These are phyloP conservation scores for Empis stercorea DNA, from an alignment of 2,888 invertebrate genomes.

Conservation along the genomic window DNA sequence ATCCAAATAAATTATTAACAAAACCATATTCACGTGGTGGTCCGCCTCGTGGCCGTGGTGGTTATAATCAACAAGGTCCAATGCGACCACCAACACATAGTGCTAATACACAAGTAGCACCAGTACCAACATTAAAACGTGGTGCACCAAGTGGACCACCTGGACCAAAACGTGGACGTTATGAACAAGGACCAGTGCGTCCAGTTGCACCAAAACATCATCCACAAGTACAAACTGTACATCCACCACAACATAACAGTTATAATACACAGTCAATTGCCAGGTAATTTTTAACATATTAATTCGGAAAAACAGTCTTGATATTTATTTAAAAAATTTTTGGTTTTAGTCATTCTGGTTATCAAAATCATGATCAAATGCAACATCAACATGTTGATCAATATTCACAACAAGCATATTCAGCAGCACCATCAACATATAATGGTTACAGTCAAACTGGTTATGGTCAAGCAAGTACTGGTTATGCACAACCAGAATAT, in stretches of 20 bases:
- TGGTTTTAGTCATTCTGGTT: conserved; percentile 24
- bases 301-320: not conserved
- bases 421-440: conserved; percentile 26
- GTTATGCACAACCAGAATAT: conserved; percentile 23
- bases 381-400: conserved; percentile 30
- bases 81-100: conserved; percentile 32
- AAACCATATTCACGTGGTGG: conserved; percentile 28
- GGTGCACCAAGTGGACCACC: conserved; percentile 33
- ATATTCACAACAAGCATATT: conserved; percentile 31
- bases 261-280: conserved; percentile 8
- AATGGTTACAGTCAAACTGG: conserved; percentile 34
- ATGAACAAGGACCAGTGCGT: conserved; percentile 31
- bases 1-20: conserved; percentile 23
- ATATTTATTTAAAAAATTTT: not conserved
- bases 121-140: conserved; percentile 33
- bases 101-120: conserved; percentile 33
- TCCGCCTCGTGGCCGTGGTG: conserved; percentile 28
- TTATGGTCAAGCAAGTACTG: conserved; percentile 25
- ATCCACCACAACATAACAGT: conserved; percentile 10
- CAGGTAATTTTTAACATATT: conserved; percentile 4
- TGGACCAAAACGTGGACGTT: conserved; percentile 35
- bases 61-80: conserved; percentile 27
- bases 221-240: conserved; percentile 24
- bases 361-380: conserved; percentile 31
- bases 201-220: conserved; percentile 34